Conservation (phyloP, 2,888 invertebrate species). For the Pheosia gnoma region DNA sequence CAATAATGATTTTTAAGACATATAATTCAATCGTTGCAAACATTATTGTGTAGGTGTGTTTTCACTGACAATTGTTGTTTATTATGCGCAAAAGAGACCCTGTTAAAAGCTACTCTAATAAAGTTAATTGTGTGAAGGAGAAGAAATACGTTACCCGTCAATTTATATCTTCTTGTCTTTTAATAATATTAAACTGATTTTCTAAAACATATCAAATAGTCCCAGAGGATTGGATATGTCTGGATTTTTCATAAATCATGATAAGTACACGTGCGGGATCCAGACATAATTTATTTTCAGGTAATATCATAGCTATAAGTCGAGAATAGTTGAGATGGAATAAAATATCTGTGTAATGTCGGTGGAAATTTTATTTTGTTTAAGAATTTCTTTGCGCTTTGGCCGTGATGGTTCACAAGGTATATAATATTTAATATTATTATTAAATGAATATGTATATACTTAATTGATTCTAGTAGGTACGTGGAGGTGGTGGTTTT, state of each 20-base stretch:
- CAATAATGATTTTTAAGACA: too few species aligned
- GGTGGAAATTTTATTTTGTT: conserved; percentile 20
- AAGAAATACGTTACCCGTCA: too few species aligned
- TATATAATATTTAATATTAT: too few species aligned
- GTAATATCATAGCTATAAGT: conserved; percentile 9
- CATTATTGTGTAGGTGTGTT: too few species aligned
- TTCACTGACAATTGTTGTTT: too few species aligned
- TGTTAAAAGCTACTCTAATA: too few species aligned
- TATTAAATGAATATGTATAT: too few species aligned
- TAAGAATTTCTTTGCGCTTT: background rate
- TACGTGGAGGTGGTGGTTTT: too few species aligned
- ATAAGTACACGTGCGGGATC: conserved; percentile 44
- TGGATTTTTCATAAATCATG: conserved; percentile 41
- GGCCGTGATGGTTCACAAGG: background rate
- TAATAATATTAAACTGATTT: background rate
- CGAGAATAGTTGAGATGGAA: conserved; percentile 30
- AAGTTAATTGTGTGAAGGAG: too few species aligned
- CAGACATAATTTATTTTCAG: conserved; percentile 39
- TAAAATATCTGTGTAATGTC: conserved; percentile 27
- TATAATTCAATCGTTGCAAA: too few species aligned
- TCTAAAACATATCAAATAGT: conserved; percentile 20
- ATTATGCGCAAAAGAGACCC: too few species aligned
- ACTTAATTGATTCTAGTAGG: too few species aligned
- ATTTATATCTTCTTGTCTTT: background rate
- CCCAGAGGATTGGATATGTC: conserved; percentile 29